Evolutionary conservation across 2,888 invertebrate genomes (phyloP).

Genomic region (Scaptomyza parva): DNA sequence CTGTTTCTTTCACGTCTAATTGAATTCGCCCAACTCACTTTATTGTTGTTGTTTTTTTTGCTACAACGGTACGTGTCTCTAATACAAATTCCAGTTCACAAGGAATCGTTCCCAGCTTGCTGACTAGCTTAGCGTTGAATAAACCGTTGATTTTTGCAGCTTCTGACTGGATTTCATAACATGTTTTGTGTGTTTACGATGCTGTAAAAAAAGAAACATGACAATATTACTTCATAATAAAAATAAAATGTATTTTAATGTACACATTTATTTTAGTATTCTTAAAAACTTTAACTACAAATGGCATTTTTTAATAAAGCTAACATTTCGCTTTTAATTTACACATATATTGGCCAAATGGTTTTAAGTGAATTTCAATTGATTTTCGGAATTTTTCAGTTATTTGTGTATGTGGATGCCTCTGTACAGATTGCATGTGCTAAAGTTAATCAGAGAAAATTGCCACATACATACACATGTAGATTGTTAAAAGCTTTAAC

Average conservation of each 20-base stretch:
- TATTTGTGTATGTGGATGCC: constrained; percentile 12
- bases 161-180: constrained; percentile 31
- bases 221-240: neutral
- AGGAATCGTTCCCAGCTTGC: constrained; percentile 1
- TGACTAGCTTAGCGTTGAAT: constrained; percentile 24
- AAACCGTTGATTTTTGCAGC: constrained; percentile 37
- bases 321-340: neutral
- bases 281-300: too few species aligned
- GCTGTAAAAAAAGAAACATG: constrained; percentile 44
- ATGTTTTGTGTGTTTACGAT: constrained; percentile 16
- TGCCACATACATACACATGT: constrained; percentile 2
- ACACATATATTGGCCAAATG: constrained; percentile 32
- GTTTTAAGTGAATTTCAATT: constrained; percentile 56
- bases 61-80: constrained; percentile 51
- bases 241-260: too few species aligned
- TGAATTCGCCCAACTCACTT: constrained; percentile 51
- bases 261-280: too few species aligned
- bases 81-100: constrained; percentile 19
- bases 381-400: constrained; percentile 50
- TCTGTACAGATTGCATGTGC: constrained; percentile 7
- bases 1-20: constrained; percentile 44
- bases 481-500: constrained; percentile 30
- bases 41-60: constrained; percentile 22
- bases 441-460: constrained; percentile 34
- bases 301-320: too few species aligned